phyloP scores from a whole-genome alignment of 2,797 vertebrate genomes.

The Melanotaenia boesemani region DNA sequence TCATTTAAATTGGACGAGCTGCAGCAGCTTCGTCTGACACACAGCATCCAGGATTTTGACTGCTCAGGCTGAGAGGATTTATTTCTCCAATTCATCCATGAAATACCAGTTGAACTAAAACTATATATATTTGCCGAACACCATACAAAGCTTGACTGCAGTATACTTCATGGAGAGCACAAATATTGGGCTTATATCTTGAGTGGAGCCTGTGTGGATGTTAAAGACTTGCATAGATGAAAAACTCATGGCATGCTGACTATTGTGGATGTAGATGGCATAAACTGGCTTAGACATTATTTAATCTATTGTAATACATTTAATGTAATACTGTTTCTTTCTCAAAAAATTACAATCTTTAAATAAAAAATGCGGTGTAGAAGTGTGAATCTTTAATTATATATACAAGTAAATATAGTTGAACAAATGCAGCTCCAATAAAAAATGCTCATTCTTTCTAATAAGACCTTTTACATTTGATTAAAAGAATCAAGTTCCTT shows the following conservation, averaged over 20 bases:
- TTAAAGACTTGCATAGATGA: not conserved
- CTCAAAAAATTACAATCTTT: not conserved
- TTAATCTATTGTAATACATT: not conserved
- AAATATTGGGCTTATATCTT: not conserved
- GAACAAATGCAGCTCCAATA: not conserved
- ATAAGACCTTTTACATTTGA: not conserved
- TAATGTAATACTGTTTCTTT: no score
- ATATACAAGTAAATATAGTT: not conserved
- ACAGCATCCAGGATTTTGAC: constrained; percentile 37
- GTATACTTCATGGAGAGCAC: not conserved
- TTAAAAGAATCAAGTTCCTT: not conserved
- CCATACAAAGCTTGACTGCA: not conserved
- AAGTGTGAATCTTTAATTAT: not conserved
- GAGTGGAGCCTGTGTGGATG: not conserved
- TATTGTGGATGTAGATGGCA: not conserved
- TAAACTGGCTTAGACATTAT: no score
- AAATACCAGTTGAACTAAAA: constrained; percentile 22
- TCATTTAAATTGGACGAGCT: constrained; percentile 48
- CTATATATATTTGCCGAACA: constrained; percentile 9
- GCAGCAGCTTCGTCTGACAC: constrained; percentile 48
- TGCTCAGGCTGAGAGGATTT: constrained; percentile 43
- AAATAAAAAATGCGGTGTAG: not conserved
- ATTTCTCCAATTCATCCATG: constrained; percentile 29
- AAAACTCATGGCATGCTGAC: not conserved
- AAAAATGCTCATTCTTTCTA: not conserved